Evolutionary conservation across 2,113 vertebrate genomes (phyloP).

Genomic region (Albula glossodonta): DNA sequence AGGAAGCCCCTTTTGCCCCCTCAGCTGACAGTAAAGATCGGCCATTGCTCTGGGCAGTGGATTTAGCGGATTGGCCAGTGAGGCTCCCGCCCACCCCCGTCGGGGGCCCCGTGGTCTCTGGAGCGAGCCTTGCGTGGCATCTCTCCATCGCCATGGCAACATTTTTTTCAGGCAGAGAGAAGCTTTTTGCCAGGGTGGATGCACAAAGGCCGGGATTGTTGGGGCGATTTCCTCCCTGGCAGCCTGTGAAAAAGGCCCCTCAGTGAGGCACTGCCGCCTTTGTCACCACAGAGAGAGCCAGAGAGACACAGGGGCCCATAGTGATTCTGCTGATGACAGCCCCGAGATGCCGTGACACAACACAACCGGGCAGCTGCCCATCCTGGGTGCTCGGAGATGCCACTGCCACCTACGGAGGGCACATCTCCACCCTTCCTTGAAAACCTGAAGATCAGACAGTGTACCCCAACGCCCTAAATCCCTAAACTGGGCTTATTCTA

Average conservation of each 20-base stretch:
- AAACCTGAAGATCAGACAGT: neutral
- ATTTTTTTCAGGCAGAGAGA: constrained; percentile 44
- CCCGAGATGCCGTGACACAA: constrained; percentile 34
- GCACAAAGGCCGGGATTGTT: constrained; percentile 68
- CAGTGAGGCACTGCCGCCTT: constrained; percentile 52
- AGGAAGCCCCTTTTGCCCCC: neutral
- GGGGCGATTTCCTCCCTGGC: constrained; percentile 57
- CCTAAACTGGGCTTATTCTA: neutral
- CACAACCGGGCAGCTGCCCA: constrained; percentile 27
- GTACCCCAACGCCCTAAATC: neutral
- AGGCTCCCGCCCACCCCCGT: constrained; percentile 18
- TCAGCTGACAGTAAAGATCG: neutral
- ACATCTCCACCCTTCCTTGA: neutral
- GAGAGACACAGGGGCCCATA: constrained; percentile 57
- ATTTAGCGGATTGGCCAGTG: neutral
- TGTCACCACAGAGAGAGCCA: constrained; percentile 49
- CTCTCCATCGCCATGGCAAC: constrained; percentile 55
- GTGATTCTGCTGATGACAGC: constrained; percentile 52
- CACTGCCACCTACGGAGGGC: neutral
- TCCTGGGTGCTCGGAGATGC: constrained; percentile 1
- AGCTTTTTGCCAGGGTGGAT: constrained; percentile 35
- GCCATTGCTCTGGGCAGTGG: neutral
- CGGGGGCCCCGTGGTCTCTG: constrained; percentile 21
- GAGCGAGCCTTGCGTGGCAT: constrained; percentile 41
- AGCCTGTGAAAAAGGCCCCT: constrained; percentile 63